Evolutionary conservation across 2,113 vertebrate species (phyloP).

Genomic region (Sturnira hondurensis): DNA sequence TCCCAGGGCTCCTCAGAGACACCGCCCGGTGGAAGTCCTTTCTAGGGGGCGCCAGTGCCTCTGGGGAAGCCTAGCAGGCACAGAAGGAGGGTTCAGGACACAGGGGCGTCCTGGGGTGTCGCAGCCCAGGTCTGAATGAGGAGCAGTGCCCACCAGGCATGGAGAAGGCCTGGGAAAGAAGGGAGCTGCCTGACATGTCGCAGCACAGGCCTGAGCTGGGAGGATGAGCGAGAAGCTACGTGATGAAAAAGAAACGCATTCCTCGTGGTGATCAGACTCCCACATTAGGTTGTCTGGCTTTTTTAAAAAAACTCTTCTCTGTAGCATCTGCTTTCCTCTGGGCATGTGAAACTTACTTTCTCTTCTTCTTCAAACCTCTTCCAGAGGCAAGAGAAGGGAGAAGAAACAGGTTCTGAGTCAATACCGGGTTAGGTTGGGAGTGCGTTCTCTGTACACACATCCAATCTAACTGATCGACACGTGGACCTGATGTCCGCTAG

Average conservation of each 20-base stretch:
- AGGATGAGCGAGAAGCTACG: background rate
- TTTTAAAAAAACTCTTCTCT: background rate
- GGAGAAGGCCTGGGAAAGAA: background rate
- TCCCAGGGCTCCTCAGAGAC: background rate
- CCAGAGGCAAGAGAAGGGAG: background rate
- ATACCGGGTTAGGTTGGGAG: background rate
- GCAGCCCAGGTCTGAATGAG: background rate
- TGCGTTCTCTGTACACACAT: background rate
- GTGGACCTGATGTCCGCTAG: background rate
- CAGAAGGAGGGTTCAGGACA: background rate
- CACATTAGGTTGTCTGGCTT: background rate
- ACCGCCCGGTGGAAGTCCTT: background rate
- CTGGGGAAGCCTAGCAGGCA: background rate
- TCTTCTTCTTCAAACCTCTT: background rate
- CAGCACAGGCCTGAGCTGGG: background rate
- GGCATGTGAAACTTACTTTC: background rate
- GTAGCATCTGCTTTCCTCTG: background rate
- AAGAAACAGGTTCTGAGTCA: background rate
- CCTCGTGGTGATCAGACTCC: background rate
- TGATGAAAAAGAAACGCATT: background rate
- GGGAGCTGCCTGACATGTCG: background rate
- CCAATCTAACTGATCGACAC: rapidly evolving
- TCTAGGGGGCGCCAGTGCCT: background rate
- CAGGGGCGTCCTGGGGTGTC: background rate
- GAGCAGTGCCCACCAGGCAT: background rate